These are phyloP conservation scores for Melanocharis versteri DNA, from an alignment of 2,113 vertebrate species.

Conservation along the genomic window DNA sequence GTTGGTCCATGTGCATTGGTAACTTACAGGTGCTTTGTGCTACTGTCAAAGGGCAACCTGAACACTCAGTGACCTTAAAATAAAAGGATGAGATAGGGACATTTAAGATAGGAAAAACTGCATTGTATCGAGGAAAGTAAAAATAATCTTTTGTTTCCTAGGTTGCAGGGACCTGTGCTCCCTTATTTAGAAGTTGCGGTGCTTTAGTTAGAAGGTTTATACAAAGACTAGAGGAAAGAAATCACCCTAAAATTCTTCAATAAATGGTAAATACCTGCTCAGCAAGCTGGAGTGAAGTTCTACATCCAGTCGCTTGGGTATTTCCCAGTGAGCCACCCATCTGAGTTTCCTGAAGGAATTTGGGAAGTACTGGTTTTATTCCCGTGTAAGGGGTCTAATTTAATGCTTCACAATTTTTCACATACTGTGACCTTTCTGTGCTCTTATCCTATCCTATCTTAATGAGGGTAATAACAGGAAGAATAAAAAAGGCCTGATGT, in stretches of 20 bases:
- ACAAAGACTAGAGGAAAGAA: background rate
- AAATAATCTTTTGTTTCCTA: background rate
- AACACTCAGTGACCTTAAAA: background rate
- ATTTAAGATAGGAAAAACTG: background rate
- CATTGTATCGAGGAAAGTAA: background rate
- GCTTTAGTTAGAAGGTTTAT: background rate
- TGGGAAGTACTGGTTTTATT: background rate
- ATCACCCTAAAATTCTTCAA: background rate
- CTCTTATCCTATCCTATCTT: background rate
- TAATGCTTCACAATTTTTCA: background rate
- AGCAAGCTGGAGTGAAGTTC: background rate
- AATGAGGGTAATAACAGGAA: background rate
- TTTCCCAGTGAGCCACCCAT: background rate
- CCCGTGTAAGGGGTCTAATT: background rate
- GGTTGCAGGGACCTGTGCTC: background rate
- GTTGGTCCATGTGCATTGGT: background rate
- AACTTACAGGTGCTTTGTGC: background rate
- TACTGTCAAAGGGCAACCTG: background rate
- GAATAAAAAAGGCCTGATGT: background rate
- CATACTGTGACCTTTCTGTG: background rate
- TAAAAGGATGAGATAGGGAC: background rate
- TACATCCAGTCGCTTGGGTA: background rate
- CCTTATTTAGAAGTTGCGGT: background rate
- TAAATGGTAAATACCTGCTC: background rate
- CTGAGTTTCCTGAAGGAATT: background rate